These are phyloP conservation scores for Dasysyrphus albostriatus DNA, from an alignment of 2,888 invertebrate genomes.

Conservation along the genomic window DNA sequence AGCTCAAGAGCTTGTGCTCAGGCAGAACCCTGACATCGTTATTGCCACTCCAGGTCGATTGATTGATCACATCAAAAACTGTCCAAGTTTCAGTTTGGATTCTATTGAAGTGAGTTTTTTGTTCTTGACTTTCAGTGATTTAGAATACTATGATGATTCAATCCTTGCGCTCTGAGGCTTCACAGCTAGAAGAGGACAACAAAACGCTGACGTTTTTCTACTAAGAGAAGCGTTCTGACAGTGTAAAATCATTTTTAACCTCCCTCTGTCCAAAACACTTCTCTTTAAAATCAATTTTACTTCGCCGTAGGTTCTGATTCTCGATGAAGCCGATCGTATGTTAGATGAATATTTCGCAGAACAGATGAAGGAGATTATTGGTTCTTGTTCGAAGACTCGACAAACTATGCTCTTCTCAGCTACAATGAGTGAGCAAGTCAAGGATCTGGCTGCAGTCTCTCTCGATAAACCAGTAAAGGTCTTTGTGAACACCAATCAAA, in stretches of 20 bases:
- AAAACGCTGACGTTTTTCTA: constrained; percentile 65
- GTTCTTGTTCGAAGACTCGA: constrained; percentile 94
- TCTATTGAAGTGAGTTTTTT: constrained; percentile 91
- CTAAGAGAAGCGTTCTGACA: constrained; percentile 78
- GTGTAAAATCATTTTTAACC: neutral
- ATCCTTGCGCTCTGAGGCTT: constrained; percentile 84
- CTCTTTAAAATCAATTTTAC: neutral
- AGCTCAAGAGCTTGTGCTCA: constrained; percentile 90
- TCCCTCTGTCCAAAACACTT: neutral
- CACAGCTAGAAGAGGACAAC: constrained; percentile 39
- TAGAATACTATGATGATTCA: constrained; percentile 79
- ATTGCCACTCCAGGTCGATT: constrained; percentile 99
- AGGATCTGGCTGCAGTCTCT: constrained; percentile 96
- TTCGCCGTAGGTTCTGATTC: constrained; percentile 84
- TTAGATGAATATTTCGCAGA: constrained; percentile 99
- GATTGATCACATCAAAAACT: constrained; percentile 98
- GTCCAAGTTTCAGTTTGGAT: constrained; percentile 95
- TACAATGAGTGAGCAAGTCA: constrained; percentile 99
- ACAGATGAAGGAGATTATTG: constrained; percentile 99
- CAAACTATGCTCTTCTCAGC: constrained; percentile 99
- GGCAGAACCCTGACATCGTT: constrained; percentile 97
- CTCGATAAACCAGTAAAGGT: constrained; percentile 96
- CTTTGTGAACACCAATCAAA: constrained; percentile 98
- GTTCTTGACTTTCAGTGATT: neutral
- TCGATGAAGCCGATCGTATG: constrained; percentile 93